Evolutionary conservation across 2,113 vertebrate species (phyloP).

Genomic region (Donacobius atricapilla): DNA sequence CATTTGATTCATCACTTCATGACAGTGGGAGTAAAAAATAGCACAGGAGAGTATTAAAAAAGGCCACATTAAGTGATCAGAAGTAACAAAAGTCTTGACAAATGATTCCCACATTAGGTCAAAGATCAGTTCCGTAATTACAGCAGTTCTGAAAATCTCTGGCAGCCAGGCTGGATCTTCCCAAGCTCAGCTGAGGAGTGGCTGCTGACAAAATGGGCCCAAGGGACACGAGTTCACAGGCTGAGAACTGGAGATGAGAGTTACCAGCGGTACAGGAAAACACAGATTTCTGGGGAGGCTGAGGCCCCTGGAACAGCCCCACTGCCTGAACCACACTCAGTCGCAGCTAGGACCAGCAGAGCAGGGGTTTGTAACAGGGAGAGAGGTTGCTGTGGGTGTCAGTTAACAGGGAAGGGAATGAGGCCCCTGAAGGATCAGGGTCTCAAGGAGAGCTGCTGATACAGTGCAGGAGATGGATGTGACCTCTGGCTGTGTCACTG

Average conservation of each 20-base stretch:
- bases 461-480: not conserved
- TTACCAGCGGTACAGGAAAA: not conserved
- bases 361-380: no score
- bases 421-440: not conserved
- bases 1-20: not conserved
- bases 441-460: rapidly evolving
- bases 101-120: not conserved
- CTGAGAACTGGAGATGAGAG: not conserved
- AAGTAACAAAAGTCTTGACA: not conserved
- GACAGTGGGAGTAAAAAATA: not conserved
- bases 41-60: not conserved
- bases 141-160: not conserved
- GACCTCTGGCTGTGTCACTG: not conserved
- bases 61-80: not conserved
- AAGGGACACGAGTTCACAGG: not conserved
- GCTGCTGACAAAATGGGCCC: not conserved
- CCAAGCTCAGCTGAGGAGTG: not conserved
- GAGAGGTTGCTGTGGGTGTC: not conserved
- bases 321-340: not conserved
- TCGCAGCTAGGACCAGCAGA: not conserved
- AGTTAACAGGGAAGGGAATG: not conserved
- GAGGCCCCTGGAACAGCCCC: not conserved
- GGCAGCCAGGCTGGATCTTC: not conserved
- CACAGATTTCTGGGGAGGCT: not conserved
- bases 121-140: not conserved